Evolutionary conservation across 92 coral and sea anemone genomes (phyloP).

Genomic region (Bergia sp.): DNA sequence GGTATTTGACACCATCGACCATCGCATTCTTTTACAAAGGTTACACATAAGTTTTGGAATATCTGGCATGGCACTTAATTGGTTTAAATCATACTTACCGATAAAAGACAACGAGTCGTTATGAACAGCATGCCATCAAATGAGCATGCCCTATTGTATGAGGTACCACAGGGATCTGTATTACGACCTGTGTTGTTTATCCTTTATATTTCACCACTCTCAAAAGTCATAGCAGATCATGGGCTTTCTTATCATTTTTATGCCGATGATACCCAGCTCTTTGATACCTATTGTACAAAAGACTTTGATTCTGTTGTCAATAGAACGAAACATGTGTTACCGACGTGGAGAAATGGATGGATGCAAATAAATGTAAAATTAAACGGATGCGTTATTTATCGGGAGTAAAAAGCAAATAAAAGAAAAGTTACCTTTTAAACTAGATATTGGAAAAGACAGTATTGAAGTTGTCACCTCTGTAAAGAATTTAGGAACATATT

Average conservation of each 20-base stretch:
- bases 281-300: not conserved
- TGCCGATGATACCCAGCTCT: not conserved
- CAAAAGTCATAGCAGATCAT: not conserved
- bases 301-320: not conserved
- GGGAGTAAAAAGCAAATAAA: not conserved
- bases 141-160: not conserved
- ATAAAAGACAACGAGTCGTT: too few species aligned
- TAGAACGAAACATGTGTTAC: not conserved
- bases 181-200: not conserved
- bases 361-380: not conserved
- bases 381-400: not conserved
- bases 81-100: too few species aligned
- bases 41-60: too few species aligned
- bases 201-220: not conserved
- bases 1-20: too few species aligned
- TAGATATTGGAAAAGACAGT: not conserved
- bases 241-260: not conserved
- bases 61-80: too few species aligned
- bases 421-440: not conserved
- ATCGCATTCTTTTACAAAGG: too few species aligned
- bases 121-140: not conserved
- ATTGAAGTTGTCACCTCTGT: not conserved
- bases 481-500: not conserved
- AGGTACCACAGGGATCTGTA: constrained; percentile 1
- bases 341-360: not conserved